phyloP scores from a whole-genome alignment of 2,797 vertebrate species.

The Masticophis lateralis region DNA sequence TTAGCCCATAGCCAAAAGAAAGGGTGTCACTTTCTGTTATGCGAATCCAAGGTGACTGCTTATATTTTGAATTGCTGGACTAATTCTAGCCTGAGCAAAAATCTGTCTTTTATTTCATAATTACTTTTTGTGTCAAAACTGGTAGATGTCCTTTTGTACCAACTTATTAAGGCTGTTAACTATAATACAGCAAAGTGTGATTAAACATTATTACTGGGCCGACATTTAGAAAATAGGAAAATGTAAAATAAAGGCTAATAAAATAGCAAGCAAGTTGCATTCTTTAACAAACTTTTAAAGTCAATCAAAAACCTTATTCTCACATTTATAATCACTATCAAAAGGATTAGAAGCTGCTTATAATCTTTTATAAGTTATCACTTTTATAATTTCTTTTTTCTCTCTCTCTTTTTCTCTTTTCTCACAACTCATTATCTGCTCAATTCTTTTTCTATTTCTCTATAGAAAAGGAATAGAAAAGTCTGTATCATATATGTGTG shows the following conservation, averaged over 20 bases:
- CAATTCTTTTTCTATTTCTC: neutral
- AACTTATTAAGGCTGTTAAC: constrained; percentile 67
- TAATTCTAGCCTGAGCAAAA: constrained; percentile 73
- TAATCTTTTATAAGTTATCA: neutral
- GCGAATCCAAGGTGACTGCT: constrained; percentile 73
- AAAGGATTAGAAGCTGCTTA: neutral
- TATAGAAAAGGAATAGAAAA: neutral
- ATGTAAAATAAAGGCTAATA: constrained; percentile 14
- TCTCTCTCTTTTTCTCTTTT: neutral
- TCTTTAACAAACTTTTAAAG: neutral
- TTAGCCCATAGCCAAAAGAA: constrained; percentile 66
- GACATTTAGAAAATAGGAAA: constrained; percentile 43
- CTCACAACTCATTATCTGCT: neutral
- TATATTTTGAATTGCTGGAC: constrained; percentile 68
- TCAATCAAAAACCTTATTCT: neutral
- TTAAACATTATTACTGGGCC: constrained; percentile 41
- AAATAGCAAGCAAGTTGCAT: neutral
- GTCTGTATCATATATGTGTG: neutral
- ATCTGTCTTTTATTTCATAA: constrained; percentile 75
- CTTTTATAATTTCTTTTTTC: neutral
- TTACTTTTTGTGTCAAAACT: constrained; percentile 75
- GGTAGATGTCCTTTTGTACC: constrained; percentile 66
- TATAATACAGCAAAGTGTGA: constrained; percentile 54
- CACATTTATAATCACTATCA: neutral
- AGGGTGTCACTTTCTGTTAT: constrained; percentile 70